Percentiles rank a stretch among this genome's conserved stretches.
These are phyloP conservation scores for Parochlus steinenii DNA, from an alignment of 2,888 invertebrate species.

Conservation along the genomic window DNA sequence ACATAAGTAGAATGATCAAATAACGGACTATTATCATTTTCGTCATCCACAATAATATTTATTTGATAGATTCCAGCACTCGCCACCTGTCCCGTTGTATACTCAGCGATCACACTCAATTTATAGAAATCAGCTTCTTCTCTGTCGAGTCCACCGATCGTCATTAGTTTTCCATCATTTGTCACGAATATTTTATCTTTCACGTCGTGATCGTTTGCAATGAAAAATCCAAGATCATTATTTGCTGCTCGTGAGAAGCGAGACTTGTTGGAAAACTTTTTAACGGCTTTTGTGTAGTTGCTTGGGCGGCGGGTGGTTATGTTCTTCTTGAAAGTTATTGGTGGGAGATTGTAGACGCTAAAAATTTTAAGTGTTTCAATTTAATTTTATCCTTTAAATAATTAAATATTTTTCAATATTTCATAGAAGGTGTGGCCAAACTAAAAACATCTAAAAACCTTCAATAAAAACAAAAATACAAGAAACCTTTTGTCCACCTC, in stretches of 20 bases:
- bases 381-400: too few relatives aligned
- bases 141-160: conserved; percentile 57
- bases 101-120: conserved; percentile 65
- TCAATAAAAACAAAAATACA: too few relatives aligned
- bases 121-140: conserved; percentile 56
- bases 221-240: conserved; percentile 49
- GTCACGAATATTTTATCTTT: conserved; percentile 63
- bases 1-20: conserved; percentile 58
- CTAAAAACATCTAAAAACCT: too few relatives aligned
- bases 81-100: conserved; percentile 47
- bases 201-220: conserved; percentile 71
- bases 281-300: too few relatives aligned
- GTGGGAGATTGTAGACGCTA: conserved; percentile 11
- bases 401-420: too few relatives aligned
- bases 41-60: conserved; percentile 63
- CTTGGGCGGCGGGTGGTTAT: conserved; percentile 4
- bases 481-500: too few relatives aligned
- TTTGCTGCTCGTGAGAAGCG: too few relatives aligned
- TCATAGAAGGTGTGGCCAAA: too few relatives aligned
- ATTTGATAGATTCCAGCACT: conserved; percentile 66
- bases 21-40: conserved; percentile 71
- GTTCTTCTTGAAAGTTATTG: conserved; percentile 7
- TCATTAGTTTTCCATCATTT: conserved; percentile 61
- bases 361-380: too few relatives aligned
- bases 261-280: too few relatives aligned